Evolutionary conservation across 1,140 invertebrate genomes (phyloP).

Genomic region (Armadillidium nasatum): DNA sequence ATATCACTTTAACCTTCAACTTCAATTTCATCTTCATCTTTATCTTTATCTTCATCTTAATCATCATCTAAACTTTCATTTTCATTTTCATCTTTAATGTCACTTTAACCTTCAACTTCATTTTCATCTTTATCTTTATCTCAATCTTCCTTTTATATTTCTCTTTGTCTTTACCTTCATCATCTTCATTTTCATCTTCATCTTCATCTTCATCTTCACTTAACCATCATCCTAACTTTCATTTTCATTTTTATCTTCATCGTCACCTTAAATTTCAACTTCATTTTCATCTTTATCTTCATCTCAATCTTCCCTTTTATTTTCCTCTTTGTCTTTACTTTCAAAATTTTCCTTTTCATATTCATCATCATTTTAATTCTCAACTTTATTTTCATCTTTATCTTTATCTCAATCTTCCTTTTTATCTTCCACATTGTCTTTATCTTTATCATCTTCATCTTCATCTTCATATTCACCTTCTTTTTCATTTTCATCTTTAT

Average conservation of each 20-base stretch:
- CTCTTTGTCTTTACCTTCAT: neutral
- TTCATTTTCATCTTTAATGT: too few relatives aligned
- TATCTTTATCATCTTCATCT: too few relatives aligned
- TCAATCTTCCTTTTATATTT: neutral
- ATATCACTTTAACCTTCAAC: too few relatives aligned
- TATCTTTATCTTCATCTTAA: too few relatives aligned
- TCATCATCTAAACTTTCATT: too few relatives aligned
- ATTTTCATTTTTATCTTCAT: too few relatives aligned
- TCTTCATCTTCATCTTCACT: neutral
- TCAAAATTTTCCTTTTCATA: neutral
- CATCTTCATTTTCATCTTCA: neutral
- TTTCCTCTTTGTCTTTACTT: neutral
- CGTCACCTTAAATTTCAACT: neutral
- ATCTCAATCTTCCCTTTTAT: neutral
- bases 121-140: neutral
- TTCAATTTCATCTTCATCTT: too few relatives aligned
- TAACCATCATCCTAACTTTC: too few relatives aligned
- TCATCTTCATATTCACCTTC: too few relatives aligned
- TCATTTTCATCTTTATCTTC: neutral
- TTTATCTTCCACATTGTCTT: too few relatives aligned
- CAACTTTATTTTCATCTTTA: too few relatives aligned
- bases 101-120: neutral
- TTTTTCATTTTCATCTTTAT: neutral
- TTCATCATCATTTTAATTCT: neutral
- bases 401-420: too few relatives aligned